phyloP scores from a whole-genome alignment of 1,140 invertebrate genomes.

The Himalopsyche phryganea region DNA sequence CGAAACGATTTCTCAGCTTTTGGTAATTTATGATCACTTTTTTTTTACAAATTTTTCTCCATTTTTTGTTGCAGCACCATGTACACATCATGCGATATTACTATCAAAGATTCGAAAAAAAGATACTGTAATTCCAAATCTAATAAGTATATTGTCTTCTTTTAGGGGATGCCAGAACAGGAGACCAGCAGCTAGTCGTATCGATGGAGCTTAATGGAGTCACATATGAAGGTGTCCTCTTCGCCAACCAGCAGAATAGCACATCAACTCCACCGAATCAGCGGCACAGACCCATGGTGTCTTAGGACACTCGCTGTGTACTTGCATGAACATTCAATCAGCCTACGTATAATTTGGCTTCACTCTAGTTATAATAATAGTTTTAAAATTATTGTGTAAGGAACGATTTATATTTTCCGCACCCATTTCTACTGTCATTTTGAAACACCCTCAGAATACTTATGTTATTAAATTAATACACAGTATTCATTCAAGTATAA shows the following conservation, averaged over 20 bases:
- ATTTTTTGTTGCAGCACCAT: too few relatives aligned
- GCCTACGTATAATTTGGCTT: neutral
- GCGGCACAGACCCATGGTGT: slow-evolving; percentile 46
- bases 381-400: neutral
- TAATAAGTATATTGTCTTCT: slow-evolving; percentile 12
- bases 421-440: too few relatives aligned
- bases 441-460: too few relatives aligned
- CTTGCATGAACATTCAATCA: neutral
- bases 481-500: too few relatives aligned
- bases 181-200: slow-evolving; percentile 86
- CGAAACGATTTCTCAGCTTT: too few relatives aligned
- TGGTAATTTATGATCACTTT: too few relatives aligned
- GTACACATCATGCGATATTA: too few relatives aligned
- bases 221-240: slow-evolving; percentile 83
- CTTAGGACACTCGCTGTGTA: slow-evolving; percentile 33
- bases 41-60: too few relatives aligned
- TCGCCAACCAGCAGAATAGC: slow-evolving; percentile 58
- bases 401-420: neutral
- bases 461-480: too few relatives aligned
- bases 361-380: neutral
- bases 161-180: slow-evolving; percentile 65
- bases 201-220: slow-evolving; percentile 96
- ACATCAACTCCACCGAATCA: slow-evolving; percentile 50
- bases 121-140: too few relatives aligned
- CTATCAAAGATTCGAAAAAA: too few relatives aligned